Conservation (phyloP, 2,888 invertebrate genomes). For the Drosophila monieri region DNA sequence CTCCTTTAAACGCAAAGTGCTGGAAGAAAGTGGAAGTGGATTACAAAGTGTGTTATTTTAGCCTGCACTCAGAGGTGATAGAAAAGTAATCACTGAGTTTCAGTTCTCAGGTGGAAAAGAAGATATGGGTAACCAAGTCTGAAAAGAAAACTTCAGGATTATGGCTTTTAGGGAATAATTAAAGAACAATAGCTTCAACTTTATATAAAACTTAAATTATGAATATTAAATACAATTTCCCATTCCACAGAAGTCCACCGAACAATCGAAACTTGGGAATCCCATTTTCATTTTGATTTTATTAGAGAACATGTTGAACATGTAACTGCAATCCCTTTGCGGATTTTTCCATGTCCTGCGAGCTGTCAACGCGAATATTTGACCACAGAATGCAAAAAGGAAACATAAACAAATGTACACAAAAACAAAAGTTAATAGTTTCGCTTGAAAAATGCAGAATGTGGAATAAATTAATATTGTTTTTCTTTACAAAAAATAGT, state of each 20-base stretch:
- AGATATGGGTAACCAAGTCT: neutral
- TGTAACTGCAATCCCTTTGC: conserved; percentile 33
- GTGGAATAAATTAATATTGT: conserved; percentile 39
- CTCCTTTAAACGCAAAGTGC: neutral
- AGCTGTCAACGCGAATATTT: conserved; percentile 58
- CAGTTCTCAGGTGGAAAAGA: neutral
- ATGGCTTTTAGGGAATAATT: neutral
- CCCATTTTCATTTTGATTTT: conserved; percentile 19
- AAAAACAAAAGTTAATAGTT: conserved; percentile 23
- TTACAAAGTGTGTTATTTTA: neutral
- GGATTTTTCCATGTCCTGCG: conserved; percentile 46
- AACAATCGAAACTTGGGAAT: conserved; percentile 9
- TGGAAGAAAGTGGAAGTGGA: neutral
- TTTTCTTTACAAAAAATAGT: too few relatives aligned
- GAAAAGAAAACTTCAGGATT: neutral
- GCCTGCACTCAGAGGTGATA: neutral
- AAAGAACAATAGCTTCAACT: neutral
- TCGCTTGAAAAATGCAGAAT: conserved; percentile 18
- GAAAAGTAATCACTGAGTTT: neutral
- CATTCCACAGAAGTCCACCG: neutral
- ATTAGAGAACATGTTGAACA: conserved; percentile 42
- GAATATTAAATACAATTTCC: too few relatives aligned
- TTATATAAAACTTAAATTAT: too few relatives aligned
- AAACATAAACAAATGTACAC: conserved; percentile 25
- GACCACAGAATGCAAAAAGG: conserved; percentile 49